Evolutionary conservation across 2,888 invertebrate species (phyloP).

Genomic region (Lottia gigantea): DNA sequence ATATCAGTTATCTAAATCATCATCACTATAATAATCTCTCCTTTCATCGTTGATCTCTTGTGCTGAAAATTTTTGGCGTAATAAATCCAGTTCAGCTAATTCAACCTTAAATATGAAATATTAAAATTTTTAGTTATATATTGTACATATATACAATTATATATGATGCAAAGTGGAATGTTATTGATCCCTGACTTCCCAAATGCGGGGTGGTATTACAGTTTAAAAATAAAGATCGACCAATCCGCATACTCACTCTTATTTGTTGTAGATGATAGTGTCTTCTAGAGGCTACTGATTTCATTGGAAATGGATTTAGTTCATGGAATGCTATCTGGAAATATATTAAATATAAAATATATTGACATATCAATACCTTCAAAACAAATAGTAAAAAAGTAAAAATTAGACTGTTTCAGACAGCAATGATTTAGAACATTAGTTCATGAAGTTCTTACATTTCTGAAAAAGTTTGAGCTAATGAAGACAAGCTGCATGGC

Average conservation of each 20-base stretch:
- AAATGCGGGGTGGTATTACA: too few species aligned
- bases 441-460: conserved; percentile 16
- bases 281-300: conserved; percentile 51
- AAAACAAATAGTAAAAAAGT: too few species aligned
- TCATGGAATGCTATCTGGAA: conserved; percentile 65
- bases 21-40: conserved; percentile 39
- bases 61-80: conserved; percentile 44
- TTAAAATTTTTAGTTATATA: too few species aligned
- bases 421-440: too few species aligned
- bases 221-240: too few species aligned
- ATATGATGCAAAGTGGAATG: too few species aligned
- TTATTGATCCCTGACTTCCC: too few species aligned
- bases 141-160: too few species aligned
- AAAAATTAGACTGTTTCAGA: too few species aligned
- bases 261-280: conserved; percentile 58
- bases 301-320: conserved; percentile 66
- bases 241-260: conserved; percentile 45
- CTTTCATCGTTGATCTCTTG: conserved; percentile 23
- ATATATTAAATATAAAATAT: conserved; percentile 8
- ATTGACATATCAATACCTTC: neutral
- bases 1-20: conserved; percentile 29
- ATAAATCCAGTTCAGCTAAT: conserved; percentile 51
- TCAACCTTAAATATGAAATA: conserved; percentile 38
- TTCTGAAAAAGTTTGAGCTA: too few species aligned
- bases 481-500: too few species aligned